These are phyloP conservation scores for Drosophila pseudotalamancana DNA, from an alignment of 2,888 invertebrate genomes.

Conservation along the genomic window DNA sequence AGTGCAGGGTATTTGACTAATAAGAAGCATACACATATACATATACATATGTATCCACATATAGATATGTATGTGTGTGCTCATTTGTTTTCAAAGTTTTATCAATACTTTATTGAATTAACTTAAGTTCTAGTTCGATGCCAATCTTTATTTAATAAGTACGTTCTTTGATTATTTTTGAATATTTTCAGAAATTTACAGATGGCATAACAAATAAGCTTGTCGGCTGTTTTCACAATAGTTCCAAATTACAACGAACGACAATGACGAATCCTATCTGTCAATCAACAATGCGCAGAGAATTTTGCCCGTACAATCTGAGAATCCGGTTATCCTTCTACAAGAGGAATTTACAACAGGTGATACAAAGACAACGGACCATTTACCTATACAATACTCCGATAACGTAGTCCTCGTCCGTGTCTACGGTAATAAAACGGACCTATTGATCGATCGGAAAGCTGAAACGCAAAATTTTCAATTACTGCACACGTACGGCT, in stretches of 20 bases:
- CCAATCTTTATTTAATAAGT: neutral
- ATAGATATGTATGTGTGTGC: neutral
- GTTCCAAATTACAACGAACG: constrained; percentile 50
- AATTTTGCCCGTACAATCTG: constrained; percentile 47
- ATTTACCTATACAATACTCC: constrained; percentile 69
- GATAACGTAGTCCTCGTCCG: constrained; percentile 92
- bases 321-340: constrained; percentile 43
- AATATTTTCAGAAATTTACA: constrained; percentile 90
- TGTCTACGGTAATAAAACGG: constrained; percentile 97
- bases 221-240: constrained; percentile 88
- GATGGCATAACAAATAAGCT: constrained; percentile 98
- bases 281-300: constrained; percentile 47
- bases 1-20: too few relatives aligned
- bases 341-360: constrained; percentile 49
- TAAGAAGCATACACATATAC: too few relatives aligned
- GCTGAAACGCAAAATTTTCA: constrained; percentile 89
- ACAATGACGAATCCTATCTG: constrained; percentile 51
- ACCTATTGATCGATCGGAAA: constrained; percentile 94
- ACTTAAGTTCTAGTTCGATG: neutral
- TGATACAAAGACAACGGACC: constrained; percentile 63
- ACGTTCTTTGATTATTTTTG: constrained; percentile 37
- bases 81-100: neutral
- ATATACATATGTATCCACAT: too few relatives aligned
- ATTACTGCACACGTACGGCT: constrained; percentile 89
- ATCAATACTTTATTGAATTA: neutral